phyloP scores from a whole-genome alignment of 1,140 invertebrate genomes.

The Pomacea maculata region DNA sequence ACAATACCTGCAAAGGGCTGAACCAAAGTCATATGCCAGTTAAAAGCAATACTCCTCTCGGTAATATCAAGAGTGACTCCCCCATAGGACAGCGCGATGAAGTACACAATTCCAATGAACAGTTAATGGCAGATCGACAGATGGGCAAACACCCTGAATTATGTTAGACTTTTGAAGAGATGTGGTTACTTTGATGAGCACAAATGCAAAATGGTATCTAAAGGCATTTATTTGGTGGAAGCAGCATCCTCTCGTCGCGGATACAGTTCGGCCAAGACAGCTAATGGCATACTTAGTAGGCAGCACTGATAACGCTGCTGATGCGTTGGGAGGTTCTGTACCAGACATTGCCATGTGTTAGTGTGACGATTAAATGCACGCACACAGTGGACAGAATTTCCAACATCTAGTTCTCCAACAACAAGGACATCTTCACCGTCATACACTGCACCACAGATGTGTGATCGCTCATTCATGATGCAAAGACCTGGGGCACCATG shows the following conservation, averaged over 20 bases:
- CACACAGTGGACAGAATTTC: slow-evolving; percentile 40
- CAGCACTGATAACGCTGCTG: slow-evolving; percentile 32
- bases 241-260: neutral
- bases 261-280: slow-evolving; percentile 6
- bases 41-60: too few species aligned
- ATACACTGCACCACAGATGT: slow-evolving; percentile 43
- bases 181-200: too few species aligned
- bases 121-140: too few species aligned
- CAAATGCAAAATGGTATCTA: too few species aligned
- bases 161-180: too few species aligned
- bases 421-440: slow-evolving; percentile 51
- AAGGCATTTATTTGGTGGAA: too few species aligned
- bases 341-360: slow-evolving; percentile 46
- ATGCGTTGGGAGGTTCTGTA: slow-evolving; percentile 31
- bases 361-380: slow-evolving; percentile 45
- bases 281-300: slow-evolving; percentile 21
- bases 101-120: too few species aligned
- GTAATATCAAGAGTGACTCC: too few species aligned
- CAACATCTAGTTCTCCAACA: slow-evolving; percentile 52
- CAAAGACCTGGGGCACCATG: slow-evolving; percentile 38
- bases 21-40: too few species aligned
- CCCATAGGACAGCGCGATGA: too few species aligned
- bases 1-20: too few species aligned
- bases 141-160: too few species aligned
- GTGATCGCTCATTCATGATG: slow-evolving; percentile 45